These are phyloP conservation scores for Oscheius sp. DNA, from an alignment of 2,888 invertebrate genomes.

Conservation along the genomic window DNA sequence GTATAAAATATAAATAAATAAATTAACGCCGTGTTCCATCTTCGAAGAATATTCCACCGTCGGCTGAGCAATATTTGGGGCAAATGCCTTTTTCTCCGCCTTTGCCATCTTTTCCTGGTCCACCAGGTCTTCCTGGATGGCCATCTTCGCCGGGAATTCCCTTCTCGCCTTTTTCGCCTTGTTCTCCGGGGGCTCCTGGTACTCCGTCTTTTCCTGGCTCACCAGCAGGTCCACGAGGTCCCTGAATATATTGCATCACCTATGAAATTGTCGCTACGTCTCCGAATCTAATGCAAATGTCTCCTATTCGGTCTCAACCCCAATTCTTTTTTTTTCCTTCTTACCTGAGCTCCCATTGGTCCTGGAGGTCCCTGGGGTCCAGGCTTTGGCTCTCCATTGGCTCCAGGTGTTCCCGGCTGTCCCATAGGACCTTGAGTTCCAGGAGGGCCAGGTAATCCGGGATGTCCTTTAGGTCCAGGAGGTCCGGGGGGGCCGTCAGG, in stretches of 20 bases:
- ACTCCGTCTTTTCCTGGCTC: constrained; percentile 34
- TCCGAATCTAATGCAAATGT: too few relatives aligned
- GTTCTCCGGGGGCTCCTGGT: constrained; percentile 56
- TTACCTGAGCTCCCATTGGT: constrained; percentile 37
- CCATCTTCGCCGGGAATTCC: constrained; percentile 36
- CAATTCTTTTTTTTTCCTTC: too few relatives aligned
- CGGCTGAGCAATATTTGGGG: constrained; percentile 54
- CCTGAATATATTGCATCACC: background rate
- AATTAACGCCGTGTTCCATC: constrained; percentile 52
- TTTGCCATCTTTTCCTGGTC: constrained; percentile 44
- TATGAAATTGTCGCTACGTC: too few relatives aligned
- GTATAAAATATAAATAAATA: constrained; percentile 21
- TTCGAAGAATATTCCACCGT: constrained; percentile 57
- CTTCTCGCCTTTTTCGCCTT: constrained; percentile 54
- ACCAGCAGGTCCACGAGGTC: constrained; percentile 34
- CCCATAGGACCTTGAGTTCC: constrained; percentile 11
- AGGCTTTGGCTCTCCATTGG: constrained; percentile 51
- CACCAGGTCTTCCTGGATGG: constrained; percentile 48
- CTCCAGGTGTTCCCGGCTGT: constrained; percentile 11
- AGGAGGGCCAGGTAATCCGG: constrained; percentile 38
- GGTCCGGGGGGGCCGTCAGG: constrained; percentile 49
- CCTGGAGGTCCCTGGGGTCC: constrained; percentile 56
- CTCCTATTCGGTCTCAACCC: too few relatives aligned
- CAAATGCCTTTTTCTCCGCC: constrained; percentile 55
- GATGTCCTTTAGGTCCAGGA: constrained; percentile 50